Evolutionary conservation across 2,113 vertebrate species (phyloP), one percentile per base, ranked within the genome.

Genomic region (Cariama cristata): DNA sequence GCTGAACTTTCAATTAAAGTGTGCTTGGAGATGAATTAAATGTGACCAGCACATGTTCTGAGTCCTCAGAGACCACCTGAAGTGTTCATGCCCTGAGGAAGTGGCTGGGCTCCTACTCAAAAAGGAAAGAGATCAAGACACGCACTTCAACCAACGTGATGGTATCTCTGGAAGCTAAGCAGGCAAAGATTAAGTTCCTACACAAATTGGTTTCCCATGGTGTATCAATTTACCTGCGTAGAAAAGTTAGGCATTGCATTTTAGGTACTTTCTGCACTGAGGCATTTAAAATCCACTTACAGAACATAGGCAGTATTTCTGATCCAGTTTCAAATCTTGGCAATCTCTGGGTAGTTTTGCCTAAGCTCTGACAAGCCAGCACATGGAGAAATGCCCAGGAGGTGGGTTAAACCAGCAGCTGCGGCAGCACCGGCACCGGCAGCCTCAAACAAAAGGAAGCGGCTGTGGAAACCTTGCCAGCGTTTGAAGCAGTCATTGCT

Each of bases 381-480:
- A 42, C 45, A 50, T 24, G 32, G 30, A 69, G 42, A 22, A 77
- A 59, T 17, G 13, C 21, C 28, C 40, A 28, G 45, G n/a, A 82
- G 35, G 22, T 86, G 53, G 23, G 27, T 80, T 71, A 89, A 84
- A 76, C 12, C 77, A 60, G 11, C 64, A 84, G 35, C 53, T 55
- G 53, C 0, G 0, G 38, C 28, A 63, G 17, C 17, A 66, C 12
- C 68, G 81, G 14, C 17, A 58, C 22, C 3, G 1, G 5, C 53
- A 71, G 14, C 49, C 55, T 76, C 33, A 58, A 77, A 52, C 55
- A 73, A 80, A 82, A 68, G 19, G 26, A 68, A 87, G 13, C 1
- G 0, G 8, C 27, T 73, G 12, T 62, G 1, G 1, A 93, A 89
- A 67, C 8, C 23, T 86, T 79, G 47, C 33, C 59, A 62, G 8